Conservation (phyloP, 2,888 invertebrate genomes). For the Philhelius pedissequus region DNA sequence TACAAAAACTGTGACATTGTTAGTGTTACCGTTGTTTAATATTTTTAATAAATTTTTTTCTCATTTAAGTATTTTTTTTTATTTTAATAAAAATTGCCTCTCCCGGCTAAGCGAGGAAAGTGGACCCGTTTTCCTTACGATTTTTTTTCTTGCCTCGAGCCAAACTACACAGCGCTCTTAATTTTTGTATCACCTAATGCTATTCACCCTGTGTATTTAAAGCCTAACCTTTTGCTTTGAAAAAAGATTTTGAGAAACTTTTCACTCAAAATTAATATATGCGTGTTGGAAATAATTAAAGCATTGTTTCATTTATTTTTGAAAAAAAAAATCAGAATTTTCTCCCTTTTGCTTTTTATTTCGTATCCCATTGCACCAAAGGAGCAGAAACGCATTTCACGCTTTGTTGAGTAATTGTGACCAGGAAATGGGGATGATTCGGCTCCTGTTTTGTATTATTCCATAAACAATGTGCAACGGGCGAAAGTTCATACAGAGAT, state of each 20-base stretch:
- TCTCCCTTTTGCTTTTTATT: background rate
- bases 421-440: background rate
- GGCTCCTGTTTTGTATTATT: background rate
- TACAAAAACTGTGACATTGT: too few species aligned
- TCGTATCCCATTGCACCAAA: background rate
- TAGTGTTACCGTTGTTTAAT: too few species aligned
- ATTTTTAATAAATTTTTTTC: too few species aligned
- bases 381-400: background rate
- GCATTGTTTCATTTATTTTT: background rate
- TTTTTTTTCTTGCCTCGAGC: too few species aligned
- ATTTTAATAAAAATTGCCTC: too few species aligned
- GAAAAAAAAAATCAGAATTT: background rate
- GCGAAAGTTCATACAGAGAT: constrained; percentile 58
- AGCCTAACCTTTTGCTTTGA: too few species aligned
- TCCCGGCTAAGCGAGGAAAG: too few species aligned
- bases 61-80: too few species aligned
- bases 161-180: too few species aligned
- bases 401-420: background rate
- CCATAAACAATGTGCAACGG: constrained; percentile 49
- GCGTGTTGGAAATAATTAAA: background rate
- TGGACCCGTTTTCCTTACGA: too few species aligned
- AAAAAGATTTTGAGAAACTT: background rate
- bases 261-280: background rate
- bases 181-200: too few species aligned
- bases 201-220: too few species aligned